Conservation (phyloP, 35 echinoderm and acorn worm species). For the Holothuria glaberrima region DNA sequence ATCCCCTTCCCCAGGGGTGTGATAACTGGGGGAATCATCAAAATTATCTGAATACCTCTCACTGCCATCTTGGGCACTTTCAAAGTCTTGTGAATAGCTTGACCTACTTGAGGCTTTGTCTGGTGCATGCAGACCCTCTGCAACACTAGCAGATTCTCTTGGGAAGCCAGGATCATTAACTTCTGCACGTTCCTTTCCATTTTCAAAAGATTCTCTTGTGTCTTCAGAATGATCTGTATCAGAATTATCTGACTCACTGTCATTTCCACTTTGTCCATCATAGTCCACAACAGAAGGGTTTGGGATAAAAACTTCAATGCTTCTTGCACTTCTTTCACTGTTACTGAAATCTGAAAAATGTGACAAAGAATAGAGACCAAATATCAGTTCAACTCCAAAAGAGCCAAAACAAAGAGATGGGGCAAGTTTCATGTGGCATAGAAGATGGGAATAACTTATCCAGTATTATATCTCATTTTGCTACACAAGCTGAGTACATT, state of each 20-base stretch:
- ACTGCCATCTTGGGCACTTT: neutral
- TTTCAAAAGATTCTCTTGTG: slow-evolving; percentile 7
- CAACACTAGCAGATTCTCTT: slow-evolving; percentile 15
- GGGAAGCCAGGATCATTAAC: slow-evolving; percentile 59
- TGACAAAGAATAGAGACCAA: neutral
- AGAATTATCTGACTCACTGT: slow-evolving; percentile 9
- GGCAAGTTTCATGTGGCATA: no score
- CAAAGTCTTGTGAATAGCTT: neutral
- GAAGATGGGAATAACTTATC: neutral
- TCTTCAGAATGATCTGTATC: slow-evolving; percentile 13
- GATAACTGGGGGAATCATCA: slow-evolving; percentile 17
- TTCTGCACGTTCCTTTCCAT: neutral
- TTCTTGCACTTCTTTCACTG: slow-evolving; percentile 74
- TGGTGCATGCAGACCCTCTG: neutral
- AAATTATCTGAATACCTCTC: slow-evolving; percentile 27
- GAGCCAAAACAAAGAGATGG: neutral
- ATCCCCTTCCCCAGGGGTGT: neutral
- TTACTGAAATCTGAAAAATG: slow-evolving; percentile 62
- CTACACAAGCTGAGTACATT: neutral
- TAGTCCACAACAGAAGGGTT: slow-evolving; percentile 47
- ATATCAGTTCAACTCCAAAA: neutral
- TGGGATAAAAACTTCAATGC: slow-evolving; percentile 75
- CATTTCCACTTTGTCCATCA: slow-evolving; percentile 32
- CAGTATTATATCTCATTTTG: neutral
- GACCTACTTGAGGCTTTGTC: neutral